These are phyloP conservation scores for Stichodactyla mertensii DNA, from an alignment of 64 coral and sea anemone species.

Conservation along the genomic window DNA sequence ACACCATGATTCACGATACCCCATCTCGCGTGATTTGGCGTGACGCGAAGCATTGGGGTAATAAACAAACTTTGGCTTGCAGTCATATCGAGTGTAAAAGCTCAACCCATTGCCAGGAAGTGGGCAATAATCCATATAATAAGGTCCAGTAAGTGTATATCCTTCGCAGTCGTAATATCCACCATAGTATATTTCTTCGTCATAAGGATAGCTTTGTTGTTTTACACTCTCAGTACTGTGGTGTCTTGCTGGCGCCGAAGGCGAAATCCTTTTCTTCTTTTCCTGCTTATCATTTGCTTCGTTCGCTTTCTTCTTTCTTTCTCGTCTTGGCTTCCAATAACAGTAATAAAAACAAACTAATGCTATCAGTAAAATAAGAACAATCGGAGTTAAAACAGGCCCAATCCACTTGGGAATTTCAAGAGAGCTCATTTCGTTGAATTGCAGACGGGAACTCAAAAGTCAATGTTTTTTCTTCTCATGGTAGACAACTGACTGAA, in stretches of 20 bases:
- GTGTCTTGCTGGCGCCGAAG: not conserved
- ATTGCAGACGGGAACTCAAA: not conserved
- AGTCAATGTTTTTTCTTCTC: not conserved
- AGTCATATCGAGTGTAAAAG: not conserved
- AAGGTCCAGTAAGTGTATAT: not conserved
- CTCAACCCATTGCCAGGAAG: not conserved
- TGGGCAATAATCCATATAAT: slow-evolving; percentile 13
- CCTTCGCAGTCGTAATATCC: not conserved
- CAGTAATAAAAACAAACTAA: slow-evolving; percentile 25
- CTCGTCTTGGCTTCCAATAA: slow-evolving; percentile 27
- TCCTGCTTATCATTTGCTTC: not conserved
- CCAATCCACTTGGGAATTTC: slow-evolving; percentile 16
- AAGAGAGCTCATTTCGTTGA: not conserved
- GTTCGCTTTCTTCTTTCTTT: slow-evolving; percentile 1
- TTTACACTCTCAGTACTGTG: not conserved
- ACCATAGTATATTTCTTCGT: not conserved
- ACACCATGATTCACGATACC: not conserved
- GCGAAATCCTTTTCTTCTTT: not conserved
- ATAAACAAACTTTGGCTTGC: not conserved
- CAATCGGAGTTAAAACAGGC: not conserved
- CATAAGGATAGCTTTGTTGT: not conserved
- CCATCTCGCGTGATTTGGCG: not conserved
- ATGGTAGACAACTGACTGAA: not conserved
- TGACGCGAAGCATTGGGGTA: not conserved
- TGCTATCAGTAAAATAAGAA: not conserved